Percentiles rank a stretch among this genome's conserved stretches.
Evolutionary conservation across 2,797 vertebrate species (phyloP).

Genomic region (Furcifer pardalis): DNA sequence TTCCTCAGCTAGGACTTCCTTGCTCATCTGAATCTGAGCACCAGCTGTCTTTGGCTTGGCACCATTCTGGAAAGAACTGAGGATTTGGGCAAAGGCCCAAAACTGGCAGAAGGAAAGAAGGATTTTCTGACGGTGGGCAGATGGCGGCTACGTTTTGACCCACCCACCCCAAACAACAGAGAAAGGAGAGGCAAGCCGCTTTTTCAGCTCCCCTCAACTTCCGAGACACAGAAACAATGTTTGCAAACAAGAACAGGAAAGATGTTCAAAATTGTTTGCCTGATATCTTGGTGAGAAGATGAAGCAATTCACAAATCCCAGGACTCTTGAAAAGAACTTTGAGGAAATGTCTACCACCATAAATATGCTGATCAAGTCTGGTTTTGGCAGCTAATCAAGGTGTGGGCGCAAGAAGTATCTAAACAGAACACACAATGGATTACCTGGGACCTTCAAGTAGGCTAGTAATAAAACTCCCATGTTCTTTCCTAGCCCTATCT

Average conservation of each 20-base stretch:
- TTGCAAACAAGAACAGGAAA: background rate
- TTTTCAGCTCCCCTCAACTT: background rate
- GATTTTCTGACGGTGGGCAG: background rate
- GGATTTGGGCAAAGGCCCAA: background rate
- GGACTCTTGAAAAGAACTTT: background rate
- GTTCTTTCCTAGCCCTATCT: background rate
- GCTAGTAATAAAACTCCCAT: background rate
- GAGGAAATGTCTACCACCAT: background rate
- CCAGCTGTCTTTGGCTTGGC: background rate
- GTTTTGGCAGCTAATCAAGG: too few species aligned
- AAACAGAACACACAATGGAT: background rate
- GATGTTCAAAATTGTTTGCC: background rate
- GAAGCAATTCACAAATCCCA: background rate
- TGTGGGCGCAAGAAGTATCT: too few species aligned
- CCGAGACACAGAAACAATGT: background rate
- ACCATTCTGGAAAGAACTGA: background rate
- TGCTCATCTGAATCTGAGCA: background rate
- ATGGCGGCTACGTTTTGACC: background rate
- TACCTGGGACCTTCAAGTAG: background rate
- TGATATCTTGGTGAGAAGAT: background rate
- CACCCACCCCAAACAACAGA: background rate
- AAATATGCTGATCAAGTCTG: too few species aligned
- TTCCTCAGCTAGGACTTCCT: background rate
- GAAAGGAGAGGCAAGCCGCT: background rate
- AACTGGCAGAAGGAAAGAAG: background rate